Percentiles rank a stretch among this genome's conserved stretches.
phyloP scores from a whole-genome alignment of 2,888 invertebrate genomes.

The Digitonthophagus gazella region DNA sequence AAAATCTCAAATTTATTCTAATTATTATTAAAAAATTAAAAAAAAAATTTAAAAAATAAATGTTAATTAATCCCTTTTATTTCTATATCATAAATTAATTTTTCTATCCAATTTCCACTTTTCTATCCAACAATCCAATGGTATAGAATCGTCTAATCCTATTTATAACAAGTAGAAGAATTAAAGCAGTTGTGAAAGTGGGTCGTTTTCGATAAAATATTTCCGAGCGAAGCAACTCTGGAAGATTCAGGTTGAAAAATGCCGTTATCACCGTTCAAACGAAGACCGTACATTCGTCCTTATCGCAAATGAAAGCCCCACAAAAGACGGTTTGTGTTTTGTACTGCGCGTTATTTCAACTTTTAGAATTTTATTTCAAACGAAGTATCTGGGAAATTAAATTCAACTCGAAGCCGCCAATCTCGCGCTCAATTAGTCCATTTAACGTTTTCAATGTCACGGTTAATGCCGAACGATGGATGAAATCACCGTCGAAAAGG shows the following conservation, averaged over 20 bases:
- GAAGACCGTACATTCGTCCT: not conserved
- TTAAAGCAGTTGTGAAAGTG: not conserved
- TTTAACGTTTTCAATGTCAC: conserved; percentile 2
- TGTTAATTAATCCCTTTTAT: no score
- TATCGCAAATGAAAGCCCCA: not conserved
- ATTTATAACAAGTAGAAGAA: no score
- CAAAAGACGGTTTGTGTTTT: not conserved
- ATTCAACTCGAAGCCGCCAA: not conserved
- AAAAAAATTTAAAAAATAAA: no score
- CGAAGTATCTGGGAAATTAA: not conserved
- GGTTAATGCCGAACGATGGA: not conserved
- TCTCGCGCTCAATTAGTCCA: not conserved
- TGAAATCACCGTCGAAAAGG: not conserved
- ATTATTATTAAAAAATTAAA: no score
- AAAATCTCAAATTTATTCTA: no score
- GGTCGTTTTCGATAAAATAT: not conserved
- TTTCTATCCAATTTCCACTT: no score
- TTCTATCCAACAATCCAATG: no score
- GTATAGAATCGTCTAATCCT: no score
- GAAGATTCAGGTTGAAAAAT: not conserved
- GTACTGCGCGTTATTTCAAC: no score
- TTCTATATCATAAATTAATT: no score
- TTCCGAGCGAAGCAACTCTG: not conserved
- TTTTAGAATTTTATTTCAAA: no score
- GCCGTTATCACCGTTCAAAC: not conserved